Evolutionary conservation across 2,888 invertebrate species (phyloP).

Genomic region (Tinea pellionella): DNA sequence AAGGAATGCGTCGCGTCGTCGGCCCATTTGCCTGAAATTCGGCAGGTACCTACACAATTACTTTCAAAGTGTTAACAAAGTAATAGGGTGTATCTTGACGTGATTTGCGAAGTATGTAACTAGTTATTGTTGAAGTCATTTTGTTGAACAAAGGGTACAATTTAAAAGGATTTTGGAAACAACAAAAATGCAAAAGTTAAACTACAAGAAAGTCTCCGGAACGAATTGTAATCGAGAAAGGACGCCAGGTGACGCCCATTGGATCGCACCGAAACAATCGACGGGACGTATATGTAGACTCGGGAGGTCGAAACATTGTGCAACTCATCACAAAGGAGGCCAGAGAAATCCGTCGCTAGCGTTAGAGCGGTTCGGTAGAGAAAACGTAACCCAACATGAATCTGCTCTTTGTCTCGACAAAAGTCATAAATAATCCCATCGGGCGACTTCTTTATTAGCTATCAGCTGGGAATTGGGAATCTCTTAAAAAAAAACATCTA

Average conservation of each 20-base stretch:
- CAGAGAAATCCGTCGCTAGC: slow-evolving; percentile 42
- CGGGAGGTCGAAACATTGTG: slow-evolving; percentile 48
- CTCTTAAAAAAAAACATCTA: neutral
- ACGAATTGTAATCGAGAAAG: slow-evolving; percentile 62
- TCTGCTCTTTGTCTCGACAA: slow-evolving; percentile 31
- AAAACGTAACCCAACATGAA: slow-evolving; percentile 33
- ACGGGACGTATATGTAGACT: slow-evolving; percentile 36
- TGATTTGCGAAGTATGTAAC: neutral
- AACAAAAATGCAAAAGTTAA: neutral
- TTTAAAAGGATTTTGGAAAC: slow-evolving; percentile 4
- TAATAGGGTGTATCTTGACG: neutral
- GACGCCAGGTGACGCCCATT: slow-evolving; percentile 51
- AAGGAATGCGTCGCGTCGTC: neutral
- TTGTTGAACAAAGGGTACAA: neutral
- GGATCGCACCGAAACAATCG: slow-evolving; percentile 25
- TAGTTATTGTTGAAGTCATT: neutral
- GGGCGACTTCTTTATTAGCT: slow-evolving; percentile 9
- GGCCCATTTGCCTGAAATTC: neutral
- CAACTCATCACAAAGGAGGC: slow-evolving; percentile 56
- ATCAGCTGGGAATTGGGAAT: slow-evolving; percentile 7
- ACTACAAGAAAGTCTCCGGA: slow-evolving; percentile 50
- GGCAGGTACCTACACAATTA: neutral
- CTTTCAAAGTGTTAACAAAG: neutral
- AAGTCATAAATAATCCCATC: slow-evolving; percentile 45
- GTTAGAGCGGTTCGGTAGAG: slow-evolving; percentile 25